Evolutionary conservation across 1,140 invertebrate genomes (phyloP).

Genomic region (Sycobia sp.): DNA sequence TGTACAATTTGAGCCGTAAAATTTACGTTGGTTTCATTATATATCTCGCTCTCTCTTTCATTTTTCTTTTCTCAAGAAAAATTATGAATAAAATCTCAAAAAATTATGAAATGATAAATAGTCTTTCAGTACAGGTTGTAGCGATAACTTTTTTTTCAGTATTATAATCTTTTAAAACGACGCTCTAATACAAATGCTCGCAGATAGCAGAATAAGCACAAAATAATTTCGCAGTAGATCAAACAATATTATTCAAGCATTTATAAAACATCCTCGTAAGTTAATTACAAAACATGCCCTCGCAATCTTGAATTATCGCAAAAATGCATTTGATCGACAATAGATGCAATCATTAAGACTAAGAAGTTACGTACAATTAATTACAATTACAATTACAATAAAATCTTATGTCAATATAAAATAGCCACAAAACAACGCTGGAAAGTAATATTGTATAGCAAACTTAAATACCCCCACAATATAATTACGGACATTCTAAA

Average conservation of each 20-base stretch:
- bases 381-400: slow-evolving; percentile 24
- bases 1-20: slow-evolving; percentile 19
- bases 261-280: neutral
- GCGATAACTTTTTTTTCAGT: slow-evolving; percentile 4
- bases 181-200: neutral
- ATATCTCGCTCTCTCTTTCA: neutral
- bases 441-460: slow-evolving; percentile 5
- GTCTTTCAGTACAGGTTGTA: neutral
- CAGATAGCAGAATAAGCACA: slow-evolving; percentile 7
- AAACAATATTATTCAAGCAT: neutral
- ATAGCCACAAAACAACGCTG: slow-evolving; percentile 13
- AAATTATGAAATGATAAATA: neutral
- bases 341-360: slow-evolving; percentile 1
- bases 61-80: neutral
- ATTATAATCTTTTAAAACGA: neutral
- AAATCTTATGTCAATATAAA: slow-evolving; percentile 8
- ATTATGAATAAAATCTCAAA: neutral
- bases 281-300: slow-evolving; percentile 24
- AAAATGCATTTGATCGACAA: slow-evolving; percentile 12
- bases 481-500: no score
- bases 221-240: neutral
- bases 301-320: slow-evolving; percentile 19
- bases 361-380: slow-evolving; percentile 25
- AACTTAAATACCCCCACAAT: no score
- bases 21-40: slow-evolving; percentile 2